phyloP scores from a whole-genome alignment of 2,888 invertebrate genomes.

The Campopleginae sp. region DNA sequence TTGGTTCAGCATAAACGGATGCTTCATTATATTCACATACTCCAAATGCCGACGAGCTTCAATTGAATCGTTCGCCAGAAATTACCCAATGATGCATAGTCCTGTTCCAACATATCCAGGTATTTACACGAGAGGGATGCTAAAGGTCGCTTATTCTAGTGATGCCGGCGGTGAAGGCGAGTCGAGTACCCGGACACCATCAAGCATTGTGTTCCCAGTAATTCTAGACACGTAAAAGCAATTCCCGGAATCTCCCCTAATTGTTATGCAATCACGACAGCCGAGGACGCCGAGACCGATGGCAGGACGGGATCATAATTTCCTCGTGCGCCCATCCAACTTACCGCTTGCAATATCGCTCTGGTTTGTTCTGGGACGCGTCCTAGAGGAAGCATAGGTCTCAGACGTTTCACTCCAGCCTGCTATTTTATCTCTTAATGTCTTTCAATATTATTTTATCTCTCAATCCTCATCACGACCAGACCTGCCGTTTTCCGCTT shows the following conservation, averaged over 20 bases:
- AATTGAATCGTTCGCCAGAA: slow-evolving; percentile 84
- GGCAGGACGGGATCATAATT: slow-evolving; percentile 80
- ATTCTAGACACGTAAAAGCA: slow-evolving; percentile 83
- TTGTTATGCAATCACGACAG: slow-evolving; percentile 82
- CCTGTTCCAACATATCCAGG: slow-evolving; percentile 73
- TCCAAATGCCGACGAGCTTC: slow-evolving; percentile 81
- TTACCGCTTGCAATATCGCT: slow-evolving; percentile 51
- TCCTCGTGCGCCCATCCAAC: slow-evolving; percentile 70
- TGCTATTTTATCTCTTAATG: background rate
- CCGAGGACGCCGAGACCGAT: slow-evolving; percentile 65
- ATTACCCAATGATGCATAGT: slow-evolving; percentile 84
- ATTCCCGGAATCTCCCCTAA: slow-evolving; percentile 82
- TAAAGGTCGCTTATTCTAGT: slow-evolving; percentile 27
- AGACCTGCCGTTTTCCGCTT: too few relatives aligned
- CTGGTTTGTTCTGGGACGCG: slow-evolving; percentile 32
- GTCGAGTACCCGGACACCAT: slow-evolving; percentile 56
- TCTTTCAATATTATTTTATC: too few relatives aligned
- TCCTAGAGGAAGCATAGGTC: slow-evolving; percentile 9
- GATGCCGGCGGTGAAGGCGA: slow-evolving; percentile 51
- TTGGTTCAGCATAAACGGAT: slow-evolving; percentile 81
- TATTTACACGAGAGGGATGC: slow-evolving; percentile 57
- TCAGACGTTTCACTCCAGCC: background rate
- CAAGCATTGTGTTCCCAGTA: slow-evolving; percentile 80
- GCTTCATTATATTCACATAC: slow-evolving; percentile 83
- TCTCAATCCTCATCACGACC: too few relatives aligned